Evolutionary conservation across 2,888 invertebrate species (phyloP), one percentile per base, ranked within the genome.

Genomic region (Hylaea fasciaria): DNA sequence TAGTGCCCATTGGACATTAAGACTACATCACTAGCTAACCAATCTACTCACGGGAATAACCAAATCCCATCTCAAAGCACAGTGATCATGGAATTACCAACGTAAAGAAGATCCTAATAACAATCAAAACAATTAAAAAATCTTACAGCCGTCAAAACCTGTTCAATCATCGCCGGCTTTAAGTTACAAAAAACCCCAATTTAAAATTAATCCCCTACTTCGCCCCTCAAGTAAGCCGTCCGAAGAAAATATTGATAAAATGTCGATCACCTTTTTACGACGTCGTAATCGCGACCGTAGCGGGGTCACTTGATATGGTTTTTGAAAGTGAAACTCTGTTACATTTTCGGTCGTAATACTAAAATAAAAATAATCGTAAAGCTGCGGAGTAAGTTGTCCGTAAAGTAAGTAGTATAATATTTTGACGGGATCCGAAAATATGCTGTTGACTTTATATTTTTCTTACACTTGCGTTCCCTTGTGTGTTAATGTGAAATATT

Each of bases 291-390:
- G 81, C 65, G 55, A 57, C 80, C 71, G 81, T 86, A 84, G 79
- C 69, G 71, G 73, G 83, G 86, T 85, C 85, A 86, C 81, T 86
- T 78, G 81, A 78, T 78, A 82, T 76, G 76, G 77, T 77, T 76
- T 74, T 76, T 70, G 66, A 66, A 68, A 69, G 62, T 65, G 59
- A 61, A 67, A 65, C 64, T 65, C 55, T 52, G 82, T 86, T 82
- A 84, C 86, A 86, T 85, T 86, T n/a, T 77, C 65, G 77, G 78
- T 75, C 79, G 80, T 86, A 84, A 86, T 80, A 85, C 81, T 87
- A 86, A 86, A 87, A 88, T 86, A 85, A 86, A 86, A 85, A 87
- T 85, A 82, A 82, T 76, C 81, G 78, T 89, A 86, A 69, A 69
- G 55, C 44, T 45, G 41, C 16, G 63, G 47, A 57, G 64, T 64